Evolutionary conservation across 2,888 invertebrate species (phyloP), one percentile per base, ranked within the genome.

Genomic region (Phragmatobia fuliginosa): DNA sequence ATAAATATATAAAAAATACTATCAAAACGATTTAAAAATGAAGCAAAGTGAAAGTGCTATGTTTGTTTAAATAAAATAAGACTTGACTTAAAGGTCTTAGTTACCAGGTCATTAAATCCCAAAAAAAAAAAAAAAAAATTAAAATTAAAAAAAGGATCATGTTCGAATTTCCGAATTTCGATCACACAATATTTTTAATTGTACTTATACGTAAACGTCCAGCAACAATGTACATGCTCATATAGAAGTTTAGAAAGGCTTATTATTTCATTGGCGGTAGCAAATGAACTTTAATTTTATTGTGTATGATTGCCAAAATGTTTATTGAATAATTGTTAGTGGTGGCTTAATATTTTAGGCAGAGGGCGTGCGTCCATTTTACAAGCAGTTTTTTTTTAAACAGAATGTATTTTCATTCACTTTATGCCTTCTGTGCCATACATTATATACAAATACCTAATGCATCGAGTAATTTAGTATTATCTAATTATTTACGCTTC

Each of bases 251-350:
- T 71, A 70, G 61, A 31, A 65, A 33, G 41, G 28, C 8, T 45
- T 28, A 38, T 65, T 49, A 28, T 58, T 33, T 58, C 45, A 45
- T 72, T 68, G 67, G 74, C 71, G 73, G 70, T 67, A 62, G 62
- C 67, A 68, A 67, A 63, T 75, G 16, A 68, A 69, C 60, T n/a
- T 71, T 74, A 64, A 70, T 77, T 86, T 81, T 84, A 83, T 83
- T 84, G 85, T 81, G 81, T 77, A 77, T 83, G 84, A 88, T 85
- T 82, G 83, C 79, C 79, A 65, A 83, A 85, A 85, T 84, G 76
- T 84, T 88, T 86, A 86, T 86, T 83, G 76, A 75, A 77, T 81
- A 73, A 84, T 82, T 81, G 73, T 61, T 25, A 16, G 32, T 68
- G 52, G 60, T 11, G 21, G 32, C 6, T 38, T 28, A 66, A 49